phyloP scores from a whole-genome alignment of 2,113 vertebrate species.

The Electrona antarctica region DNA sequence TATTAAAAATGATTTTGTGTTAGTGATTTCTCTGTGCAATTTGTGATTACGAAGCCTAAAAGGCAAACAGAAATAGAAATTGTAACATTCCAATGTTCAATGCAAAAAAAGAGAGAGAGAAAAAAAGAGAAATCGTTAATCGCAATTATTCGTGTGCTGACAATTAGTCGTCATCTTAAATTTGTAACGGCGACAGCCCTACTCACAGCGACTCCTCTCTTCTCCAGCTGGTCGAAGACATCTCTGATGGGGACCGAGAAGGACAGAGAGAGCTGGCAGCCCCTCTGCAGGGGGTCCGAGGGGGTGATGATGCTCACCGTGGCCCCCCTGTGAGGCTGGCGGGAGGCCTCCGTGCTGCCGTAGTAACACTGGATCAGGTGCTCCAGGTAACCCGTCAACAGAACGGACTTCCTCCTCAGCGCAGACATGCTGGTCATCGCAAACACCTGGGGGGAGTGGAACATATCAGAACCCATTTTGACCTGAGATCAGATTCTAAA shows the following conservation, averaged over 20 bases:
- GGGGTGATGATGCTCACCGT: conserved; percentile 88
- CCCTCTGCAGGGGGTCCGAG: conserved; percentile 79
- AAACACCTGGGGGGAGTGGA: conserved; percentile 81
- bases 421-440: conserved; percentile 83
- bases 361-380: conserved; percentile 83
- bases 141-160: not conserved
- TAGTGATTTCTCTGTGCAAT: not conserved
- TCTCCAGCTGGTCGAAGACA: conserved; percentile 87
- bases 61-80: no score
- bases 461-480: no score
- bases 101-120: not conserved
- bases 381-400: conserved; percentile 94
- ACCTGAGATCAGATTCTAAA: no score
- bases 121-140: not conserved
- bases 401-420: conserved; percentile 88
- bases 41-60: not conserved
- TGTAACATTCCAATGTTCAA: not conserved
- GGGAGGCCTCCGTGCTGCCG: conserved; percentile 66
- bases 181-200: not conserved
- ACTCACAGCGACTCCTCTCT: conserved; percentile 90
- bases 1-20: not conserved
- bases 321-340: conserved; percentile 68
- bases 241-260: conserved; percentile 84
- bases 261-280: conserved; percentile 89
- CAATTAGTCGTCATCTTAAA: not conserved